Evolutionary conservation across 2,113 vertebrate species (phyloP), one percentile per base, ranked within the genome.

Genomic region (Lamprologus lemairii): DNA sequence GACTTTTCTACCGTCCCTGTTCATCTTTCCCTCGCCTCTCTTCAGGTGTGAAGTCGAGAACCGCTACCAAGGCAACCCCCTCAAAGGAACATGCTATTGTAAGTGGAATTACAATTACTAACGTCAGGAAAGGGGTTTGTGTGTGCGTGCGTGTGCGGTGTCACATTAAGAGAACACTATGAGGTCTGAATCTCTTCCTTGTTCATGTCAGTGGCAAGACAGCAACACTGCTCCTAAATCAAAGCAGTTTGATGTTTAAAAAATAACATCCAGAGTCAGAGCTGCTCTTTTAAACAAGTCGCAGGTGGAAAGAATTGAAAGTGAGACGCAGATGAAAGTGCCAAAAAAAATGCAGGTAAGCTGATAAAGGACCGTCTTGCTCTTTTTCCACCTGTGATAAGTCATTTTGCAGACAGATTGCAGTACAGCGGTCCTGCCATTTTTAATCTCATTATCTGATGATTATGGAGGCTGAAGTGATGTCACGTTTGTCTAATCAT

Each of bases 41-140:
- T 86, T 82, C 92, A 99, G 98, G 94, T 99, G 99, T 94, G 98
- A 99, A 95, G 97, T 99, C 0, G 98, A 99, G 96, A 99, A 98
- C 81, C 97, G 98, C 57, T 99, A 99, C 95, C 99, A 99, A 91
- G 98, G 99, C 95, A 99, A 99, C 95, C 99, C 99, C 40, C 97
- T 99, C 86, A 99, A 99, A 97, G 99, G 99, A 95, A 99, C 99
- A 0, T 99, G 99, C 94, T 99, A 99, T 92, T 99, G 99, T 99
- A 96, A 99, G 99, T 99, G 91, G 87, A 91, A 83, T 51, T 90
- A 73, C 82, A 87, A 82, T 88, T 82, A 65, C 42, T 57, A 26
- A 21, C 12, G n/a, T 80, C 33, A 35, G 21, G 23, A 26, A 13
- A 33, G 10, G 14, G 6, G 42, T 23, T 21, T 6, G 81, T 73